Conservation (phyloP, 2,113 vertebrate species). For the Sinocyclocheilus anshuiensis region DNA sequence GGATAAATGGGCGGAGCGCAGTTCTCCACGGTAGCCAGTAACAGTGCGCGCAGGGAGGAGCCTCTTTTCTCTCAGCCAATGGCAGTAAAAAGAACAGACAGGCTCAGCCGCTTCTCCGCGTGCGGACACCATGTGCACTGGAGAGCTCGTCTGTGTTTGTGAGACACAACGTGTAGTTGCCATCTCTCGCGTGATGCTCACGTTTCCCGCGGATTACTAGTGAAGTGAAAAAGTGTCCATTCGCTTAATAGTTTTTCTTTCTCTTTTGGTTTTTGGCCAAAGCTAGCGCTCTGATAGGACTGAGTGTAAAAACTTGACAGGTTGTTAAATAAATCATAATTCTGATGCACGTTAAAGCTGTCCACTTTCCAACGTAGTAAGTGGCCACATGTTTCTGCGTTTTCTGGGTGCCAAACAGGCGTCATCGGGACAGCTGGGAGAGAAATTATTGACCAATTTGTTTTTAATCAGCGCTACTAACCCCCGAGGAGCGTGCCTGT, state of each 20-base stretch:
- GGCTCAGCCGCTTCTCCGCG: constrained; percentile 65
- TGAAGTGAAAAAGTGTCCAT: constrained; percentile 60
- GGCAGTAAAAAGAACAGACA: constrained; percentile 50
- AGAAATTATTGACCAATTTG: constrained; percentile 14
- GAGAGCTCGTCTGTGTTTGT: constrained; percentile 58
- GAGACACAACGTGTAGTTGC: constrained; percentile 71
- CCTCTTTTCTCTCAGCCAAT: constrained; percentile 61
- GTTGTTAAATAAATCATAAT: neutral
- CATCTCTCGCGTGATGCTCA: constrained; percentile 66
- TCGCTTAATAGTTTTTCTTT: constrained; percentile 6
- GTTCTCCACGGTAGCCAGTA: constrained; percentile 71
- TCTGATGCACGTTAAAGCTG: neutral
- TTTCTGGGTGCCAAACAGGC: neutral
- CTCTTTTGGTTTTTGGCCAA: neutral
- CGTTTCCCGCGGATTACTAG: constrained; percentile 75
- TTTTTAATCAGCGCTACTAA: neutral
- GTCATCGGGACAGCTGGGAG: neutral
- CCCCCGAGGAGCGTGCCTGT: constrained; percentile 63
- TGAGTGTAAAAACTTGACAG: neutral
- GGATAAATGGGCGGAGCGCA: constrained; percentile 67
- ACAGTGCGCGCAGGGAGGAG: constrained; percentile 60
- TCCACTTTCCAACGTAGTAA: neutral
- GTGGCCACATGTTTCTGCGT: neutral
- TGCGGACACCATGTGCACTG: constrained; percentile 76
- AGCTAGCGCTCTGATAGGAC: neutral